Base-by-base conservation (phyloP, 1,140 invertebrate species). In the Eubasilissa regina region DNA sequence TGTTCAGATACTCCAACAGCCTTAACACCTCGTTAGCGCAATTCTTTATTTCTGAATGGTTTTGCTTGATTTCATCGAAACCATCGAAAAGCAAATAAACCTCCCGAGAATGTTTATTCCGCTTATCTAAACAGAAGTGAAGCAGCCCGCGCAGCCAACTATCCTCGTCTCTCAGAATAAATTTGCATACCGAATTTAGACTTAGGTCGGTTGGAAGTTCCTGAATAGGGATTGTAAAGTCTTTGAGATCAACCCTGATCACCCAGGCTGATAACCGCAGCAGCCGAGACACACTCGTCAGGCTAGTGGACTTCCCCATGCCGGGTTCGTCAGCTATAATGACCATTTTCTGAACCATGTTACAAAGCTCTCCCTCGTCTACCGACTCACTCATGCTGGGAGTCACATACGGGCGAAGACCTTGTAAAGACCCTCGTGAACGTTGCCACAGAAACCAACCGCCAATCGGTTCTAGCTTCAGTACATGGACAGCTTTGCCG, bases 11-110 rank as follows among this genome's bases (percentile, higher is more conserved):
- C 19, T 17, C 17, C 64, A 68, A 68, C n/a, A 68, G n/a, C 10
- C 44, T 68, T 9, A 68, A 13, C 9, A 48, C n/a, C 15, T 68
- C 47, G n/a, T n/a, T n/a, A n/a, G n/a, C n/a, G n/a, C n/a, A n/a
- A n/a, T n/a, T 68, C 64, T 19, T 47, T n/a, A 13, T n/a, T 17
- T 6, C 0, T 4, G 19, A 45, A 11, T 0, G 8, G 4, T 25
- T n/a, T 48, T 68, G 43, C 47, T 47, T n/a, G 10, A 68, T 68
- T 68, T 68, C 64, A 11, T 68, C 64, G 8, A 68, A 68, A 17
- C 64, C 64, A 43, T 68, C 64, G 10, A 68, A 68, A 1, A 68
- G 9, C 7, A 68, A 0, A 15, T 6, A 68, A 1, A 68, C 9
- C 17, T 48, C 1, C 9, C 1, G 19, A 0, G 19, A 43, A 21